A percentile compares a stretch with the other conserved stretches of the same genome.
Evolutionary conservation across 2,113 vertebrate species (phyloP).

Genomic region (Melanostigma gelatinosum): DNA sequence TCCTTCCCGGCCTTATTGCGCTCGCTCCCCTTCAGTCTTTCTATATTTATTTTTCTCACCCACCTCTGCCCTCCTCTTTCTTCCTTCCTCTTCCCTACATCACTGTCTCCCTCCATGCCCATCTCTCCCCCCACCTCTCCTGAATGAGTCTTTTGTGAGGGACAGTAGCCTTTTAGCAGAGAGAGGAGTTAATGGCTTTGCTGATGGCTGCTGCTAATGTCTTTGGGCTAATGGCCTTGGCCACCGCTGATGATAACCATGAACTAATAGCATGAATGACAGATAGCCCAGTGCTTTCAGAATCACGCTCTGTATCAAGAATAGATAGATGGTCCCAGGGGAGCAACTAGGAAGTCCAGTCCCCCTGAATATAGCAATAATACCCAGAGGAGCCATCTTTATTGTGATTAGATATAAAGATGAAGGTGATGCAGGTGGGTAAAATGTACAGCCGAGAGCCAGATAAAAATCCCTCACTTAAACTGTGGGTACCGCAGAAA

Average conservation of each 20-base stretch:
- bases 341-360: constrained; percentile 53
- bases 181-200: constrained; percentile 70
- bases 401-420: constrained; percentile 36
- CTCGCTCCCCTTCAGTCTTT: constrained; percentile 6
- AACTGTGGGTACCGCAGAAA: neutral
- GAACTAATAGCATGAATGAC: constrained; percentile 74
- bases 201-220: constrained; percentile 77
- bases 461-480: neutral
- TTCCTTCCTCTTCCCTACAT: constrained; percentile 16
- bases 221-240: constrained; percentile 75
- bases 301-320: constrained; percentile 52
- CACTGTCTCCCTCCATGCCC: constrained; percentile 27
- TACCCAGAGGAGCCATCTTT: constrained; percentile 49
- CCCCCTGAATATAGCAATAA: constrained; percentile 45
- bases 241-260: constrained; percentile 70
- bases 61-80: constrained; percentile 26
- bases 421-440: constrained; percentile 45
- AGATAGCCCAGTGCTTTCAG: constrained; percentile 68
- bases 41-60: constrained; percentile 20
- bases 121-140: constrained; percentile 35
- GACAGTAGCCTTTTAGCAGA: constrained; percentile 71
- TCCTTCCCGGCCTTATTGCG: neutral
- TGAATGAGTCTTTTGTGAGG: constrained; percentile 75
- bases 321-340: constrained; percentile 64
- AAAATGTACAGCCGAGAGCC: constrained; percentile 7